phyloP scores from a whole-genome alignment of 2,888 invertebrate genomes.

The Luperina nickerlii region DNA sequence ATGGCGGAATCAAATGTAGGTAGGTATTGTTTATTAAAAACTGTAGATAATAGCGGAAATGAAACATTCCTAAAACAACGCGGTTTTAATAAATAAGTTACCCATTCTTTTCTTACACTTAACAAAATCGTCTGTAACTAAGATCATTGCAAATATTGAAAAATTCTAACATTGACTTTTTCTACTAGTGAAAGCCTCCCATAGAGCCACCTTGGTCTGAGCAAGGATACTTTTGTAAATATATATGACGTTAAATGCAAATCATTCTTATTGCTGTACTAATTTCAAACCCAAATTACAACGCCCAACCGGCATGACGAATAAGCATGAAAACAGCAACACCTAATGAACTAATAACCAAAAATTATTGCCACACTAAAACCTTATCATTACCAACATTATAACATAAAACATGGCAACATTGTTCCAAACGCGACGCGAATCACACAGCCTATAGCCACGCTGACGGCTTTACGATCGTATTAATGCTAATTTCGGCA shows the following conservation, averaged over 20 bases:
- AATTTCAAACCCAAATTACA: slow-evolving; percentile 34
- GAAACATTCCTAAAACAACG: background rate
- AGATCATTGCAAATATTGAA: background rate
- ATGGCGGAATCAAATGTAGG: slow-evolving; percentile 25
- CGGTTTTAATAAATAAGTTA: background rate
- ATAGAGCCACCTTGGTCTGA: background rate
- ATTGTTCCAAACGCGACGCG: slow-evolving; percentile 69
- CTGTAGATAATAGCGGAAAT: background rate
- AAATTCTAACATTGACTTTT: background rate
- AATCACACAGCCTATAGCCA: slow-evolving; percentile 72
- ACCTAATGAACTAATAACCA: slow-evolving; percentile 59
- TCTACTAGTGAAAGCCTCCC: too few species aligned
- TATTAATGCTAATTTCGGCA: slow-evolving; percentile 74
- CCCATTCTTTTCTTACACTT: background rate
- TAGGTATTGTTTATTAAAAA: background rate
- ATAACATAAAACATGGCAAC: slow-evolving; percentile 64
- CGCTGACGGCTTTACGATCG: slow-evolving; percentile 75
- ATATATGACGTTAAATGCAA: background rate
- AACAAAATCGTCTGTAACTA: too few species aligned
- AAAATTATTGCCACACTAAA: slow-evolving; percentile 65
- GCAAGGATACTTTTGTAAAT: background rate
- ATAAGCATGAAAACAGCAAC: slow-evolving; percentile 42
- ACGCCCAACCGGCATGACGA: slow-evolving; percentile 31
- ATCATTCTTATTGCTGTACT: background rate
- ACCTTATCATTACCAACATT: slow-evolving; percentile 58